Evolutionary conservation across 1,140 invertebrate genomes (phyloP).

Genomic region (Sinonovacula constricta): DNA sequence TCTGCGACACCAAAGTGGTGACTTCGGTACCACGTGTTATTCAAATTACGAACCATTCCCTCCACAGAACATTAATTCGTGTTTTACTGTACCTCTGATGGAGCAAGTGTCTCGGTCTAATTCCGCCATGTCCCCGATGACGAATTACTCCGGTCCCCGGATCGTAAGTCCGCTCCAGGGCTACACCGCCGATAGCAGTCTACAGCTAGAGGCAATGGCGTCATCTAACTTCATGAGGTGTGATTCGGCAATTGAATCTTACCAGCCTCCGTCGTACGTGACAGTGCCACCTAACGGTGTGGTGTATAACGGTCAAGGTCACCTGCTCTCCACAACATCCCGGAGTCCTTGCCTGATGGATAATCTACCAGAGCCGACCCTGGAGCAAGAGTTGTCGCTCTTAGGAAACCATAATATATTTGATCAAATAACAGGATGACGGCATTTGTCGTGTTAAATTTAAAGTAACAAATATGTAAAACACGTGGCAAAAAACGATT

Average conservation of each 20-base stretch:
- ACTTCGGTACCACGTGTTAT: constrained; percentile 15
- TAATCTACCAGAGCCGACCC: constrained; percentile 57
- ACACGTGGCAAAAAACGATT: no score
- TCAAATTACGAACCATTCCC: constrained; percentile 25
- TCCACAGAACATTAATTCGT: constrained; percentile 31
- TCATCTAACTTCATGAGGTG: constrained; percentile 62
- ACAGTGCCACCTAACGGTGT: constrained; percentile 26
- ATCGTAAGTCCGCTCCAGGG: constrained; percentile 67
- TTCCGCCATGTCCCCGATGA: constrained; percentile 26
- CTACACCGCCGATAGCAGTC: constrained; percentile 53
- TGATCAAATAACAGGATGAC: constrained; percentile 48
- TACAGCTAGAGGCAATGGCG: constrained; percentile 62
- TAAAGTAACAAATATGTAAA: no score
- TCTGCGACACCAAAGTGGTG: constrained; percentile 31
- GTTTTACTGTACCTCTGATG: constrained; percentile 40
- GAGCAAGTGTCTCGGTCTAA: constrained; percentile 42
- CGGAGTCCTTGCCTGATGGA: constrained; percentile 61
- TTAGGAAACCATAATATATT: constrained; percentile 61
- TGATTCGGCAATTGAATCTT: constrained; percentile 53
- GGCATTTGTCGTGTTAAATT: no score
- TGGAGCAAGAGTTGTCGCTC: constrained; percentile 66
- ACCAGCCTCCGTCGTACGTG: constrained; percentile 20
- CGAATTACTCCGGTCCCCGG: constrained; percentile 45
- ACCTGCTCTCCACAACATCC: constrained; percentile 48
- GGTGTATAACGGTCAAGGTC: constrained; percentile 23